Base-by-base conservation (phyloP, 92 coral and sea anemone genomes). In the Chrysogorgia sp. region DNA sequence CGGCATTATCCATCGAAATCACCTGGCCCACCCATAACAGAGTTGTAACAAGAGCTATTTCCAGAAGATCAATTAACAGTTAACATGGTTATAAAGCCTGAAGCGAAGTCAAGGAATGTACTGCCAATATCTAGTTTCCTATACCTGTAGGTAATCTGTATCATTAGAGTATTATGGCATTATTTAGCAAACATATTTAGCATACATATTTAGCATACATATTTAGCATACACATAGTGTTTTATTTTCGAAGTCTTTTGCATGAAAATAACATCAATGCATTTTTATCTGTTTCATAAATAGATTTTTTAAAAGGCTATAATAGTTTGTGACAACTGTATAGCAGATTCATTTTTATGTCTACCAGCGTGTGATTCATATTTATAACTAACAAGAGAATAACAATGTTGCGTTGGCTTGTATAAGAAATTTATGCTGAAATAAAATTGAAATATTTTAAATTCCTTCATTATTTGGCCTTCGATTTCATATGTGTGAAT, bases 1-100 rank as follows among this genome's bases (percentile, higher is more conserved):
- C 41, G 48, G 3, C 48, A 69, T 41, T 48, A 69, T 30, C 12
- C 76, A 12, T 69, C 76, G 23, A 49, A 41, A 49, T 60, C 14
- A 2, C 12, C 61, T n/a, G 17, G 33, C 49, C 56, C 60, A 28
- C 76, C 76, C 33, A 69, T 45, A 57, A 69, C 76, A 45, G 76
- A 69, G 55, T 41, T 69, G 40, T 69, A 19, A 69, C n/a, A 43
- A 23, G 24, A 49, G 45, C 23, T 57, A 30, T 22, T 48, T 69
- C 12, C 22, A 29, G 28, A 43, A 26, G 25, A 37, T 1, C 31
- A 9, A 15, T 43, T 23, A 24, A 13, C 22, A 32, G 6, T 12
- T 40, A 67, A 43, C 41, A 12, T 0, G 10, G 62, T 59, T 59
- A 59, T 0, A 1, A 26, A 59, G 0, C 0, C 37, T 22, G 20